Percentiles rank a stretch among this genome's conserved stretches.
Evolutionary conservation across 2,113 vertebrate genomes (phyloP).

Genomic region (Apus apus): DNA sequence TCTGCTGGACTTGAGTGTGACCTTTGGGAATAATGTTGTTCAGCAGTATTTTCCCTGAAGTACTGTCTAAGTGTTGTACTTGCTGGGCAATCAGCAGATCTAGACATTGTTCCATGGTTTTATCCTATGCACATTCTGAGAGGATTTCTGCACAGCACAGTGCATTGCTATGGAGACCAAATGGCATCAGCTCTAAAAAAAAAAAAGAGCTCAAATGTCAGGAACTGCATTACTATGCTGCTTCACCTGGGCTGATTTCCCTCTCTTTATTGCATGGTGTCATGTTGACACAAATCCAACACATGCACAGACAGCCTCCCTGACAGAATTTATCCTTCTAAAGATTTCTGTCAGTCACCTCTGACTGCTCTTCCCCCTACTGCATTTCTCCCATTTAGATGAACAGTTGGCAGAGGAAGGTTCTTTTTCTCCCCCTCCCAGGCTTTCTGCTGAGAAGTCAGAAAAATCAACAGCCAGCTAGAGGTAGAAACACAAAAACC

Average conservation of each 20-base stretch:
- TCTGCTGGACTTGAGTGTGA: not conserved
- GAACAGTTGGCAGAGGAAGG: not conserved
- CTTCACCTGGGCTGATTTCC: not conserved
- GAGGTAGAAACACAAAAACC: not conserved
- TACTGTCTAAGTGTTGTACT: not conserved
- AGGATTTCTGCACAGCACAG: not conserved
- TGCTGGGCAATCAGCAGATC: not conserved
- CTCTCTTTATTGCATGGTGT: not conserved
- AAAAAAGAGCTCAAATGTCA: not conserved
- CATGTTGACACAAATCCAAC: not conserved
- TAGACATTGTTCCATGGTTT: no score
- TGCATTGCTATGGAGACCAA: slow-evolving; percentile 47
- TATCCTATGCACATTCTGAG: not conserved
- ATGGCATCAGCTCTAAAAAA: not conserved
- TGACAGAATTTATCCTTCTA: not conserved
- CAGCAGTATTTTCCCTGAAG: not conserved
- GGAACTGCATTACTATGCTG: not conserved
- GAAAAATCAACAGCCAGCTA: not conserved
- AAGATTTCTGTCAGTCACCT: not conserved
- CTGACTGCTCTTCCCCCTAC: not conserved
- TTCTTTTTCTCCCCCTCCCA: not conserved
- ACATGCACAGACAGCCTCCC: not conserved
- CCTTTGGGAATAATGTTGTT: not conserved
- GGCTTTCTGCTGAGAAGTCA: not conserved
- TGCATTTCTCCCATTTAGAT: not conserved